A percentile compares a stretch with the other conserved stretches of the same genome.
Conservation (phyloP, 2,113 vertebrate genomes). For the Monopterus albus region DNA sequence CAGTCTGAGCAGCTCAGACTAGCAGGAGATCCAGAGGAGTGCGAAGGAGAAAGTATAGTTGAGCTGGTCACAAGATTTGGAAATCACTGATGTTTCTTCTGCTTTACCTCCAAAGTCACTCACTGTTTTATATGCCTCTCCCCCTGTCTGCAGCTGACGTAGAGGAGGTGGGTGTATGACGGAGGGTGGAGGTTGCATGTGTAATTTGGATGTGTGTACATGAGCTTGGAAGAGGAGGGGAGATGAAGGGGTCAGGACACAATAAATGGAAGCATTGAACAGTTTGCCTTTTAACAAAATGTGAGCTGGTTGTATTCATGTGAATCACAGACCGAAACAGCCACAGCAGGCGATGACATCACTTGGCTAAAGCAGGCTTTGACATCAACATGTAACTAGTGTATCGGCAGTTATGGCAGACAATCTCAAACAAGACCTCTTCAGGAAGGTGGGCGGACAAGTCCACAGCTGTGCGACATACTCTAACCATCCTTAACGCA, state of each 20-base stretch:
- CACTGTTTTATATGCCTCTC: constrained; percentile 81
- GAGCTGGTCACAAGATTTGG: constrained; percentile 63
- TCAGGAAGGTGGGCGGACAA: background rate
- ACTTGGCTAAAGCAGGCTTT: constrained; percentile 44
- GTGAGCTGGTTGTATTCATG: constrained; percentile 20
- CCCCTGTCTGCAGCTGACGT: constrained; percentile 78
- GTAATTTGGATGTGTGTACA: constrained; percentile 31
- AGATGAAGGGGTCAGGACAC: constrained; percentile 68
- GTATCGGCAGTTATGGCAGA: constrained; percentile 3
- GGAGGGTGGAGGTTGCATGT: constrained; percentile 49
- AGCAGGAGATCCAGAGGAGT: constrained; percentile 50
- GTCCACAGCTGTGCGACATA: constrained; percentile 1
- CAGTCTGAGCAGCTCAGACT: constrained; percentile 35
- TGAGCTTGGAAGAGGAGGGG: constrained; percentile 52
- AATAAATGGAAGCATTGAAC: constrained; percentile 74
- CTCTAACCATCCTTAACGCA: background rate
- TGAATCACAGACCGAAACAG: constrained; percentile 51
- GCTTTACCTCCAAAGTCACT: constrained; percentile 76
- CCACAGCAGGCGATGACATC: constrained; percentile 53
- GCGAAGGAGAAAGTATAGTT: constrained; percentile 42
- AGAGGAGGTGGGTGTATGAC: constrained; percentile 76
- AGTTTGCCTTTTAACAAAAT: constrained; percentile 74
- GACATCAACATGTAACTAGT: constrained; percentile 48
- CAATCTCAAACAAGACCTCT: constrained; percentile 12
- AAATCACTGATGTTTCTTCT: constrained; percentile 69